These are phyloP conservation scores for Neuroterus valhalla DNA, from an alignment of 1,140 invertebrate genomes.

Conservation along the genomic window DNA sequence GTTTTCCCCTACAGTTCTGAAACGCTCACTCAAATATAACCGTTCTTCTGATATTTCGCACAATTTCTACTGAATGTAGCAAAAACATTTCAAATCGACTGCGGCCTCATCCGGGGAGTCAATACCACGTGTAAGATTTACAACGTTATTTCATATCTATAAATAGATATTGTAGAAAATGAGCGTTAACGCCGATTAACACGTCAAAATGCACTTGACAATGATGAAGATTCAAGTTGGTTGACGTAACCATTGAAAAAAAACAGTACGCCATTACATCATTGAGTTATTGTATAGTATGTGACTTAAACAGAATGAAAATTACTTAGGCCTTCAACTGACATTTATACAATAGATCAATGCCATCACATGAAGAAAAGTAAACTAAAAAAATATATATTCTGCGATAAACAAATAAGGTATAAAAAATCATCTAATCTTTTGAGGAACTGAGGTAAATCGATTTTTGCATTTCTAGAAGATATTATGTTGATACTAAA, in stretches of 20 bases:
- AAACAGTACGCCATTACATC: neutral
- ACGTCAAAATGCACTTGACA: slow-evolving; percentile 18
- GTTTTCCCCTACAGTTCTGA: too few species aligned
- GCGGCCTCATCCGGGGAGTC: slow-evolving; percentile 21
- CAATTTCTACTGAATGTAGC: slow-evolving; percentile 5
- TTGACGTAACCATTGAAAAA: neutral
- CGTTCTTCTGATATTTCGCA: neutral
- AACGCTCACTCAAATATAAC: neutral
- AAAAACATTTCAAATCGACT: slow-evolving; percentile 39
- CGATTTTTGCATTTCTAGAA: too few species aligned
- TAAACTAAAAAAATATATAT: too few species aligned
- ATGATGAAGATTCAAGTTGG: neutral
- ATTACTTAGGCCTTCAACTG: too few species aligned
- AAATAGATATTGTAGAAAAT: slow-evolving; percentile 62
- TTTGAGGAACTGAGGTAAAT: too few species aligned
- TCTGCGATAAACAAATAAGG: too few species aligned
- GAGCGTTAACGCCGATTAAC: slow-evolving; percentile 54
- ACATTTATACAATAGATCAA: too few species aligned
- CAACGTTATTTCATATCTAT: slow-evolving; percentile 59
- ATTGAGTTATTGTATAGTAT: too few species aligned
- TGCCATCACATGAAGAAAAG: too few species aligned
- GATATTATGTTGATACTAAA: too few species aligned
- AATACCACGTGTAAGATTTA: neutral
- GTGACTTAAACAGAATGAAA: too few species aligned
- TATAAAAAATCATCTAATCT: too few species aligned